phyloP scores from a whole-genome alignment of 1,140 invertebrate species.

The Dendroctonus valens region DNA sequence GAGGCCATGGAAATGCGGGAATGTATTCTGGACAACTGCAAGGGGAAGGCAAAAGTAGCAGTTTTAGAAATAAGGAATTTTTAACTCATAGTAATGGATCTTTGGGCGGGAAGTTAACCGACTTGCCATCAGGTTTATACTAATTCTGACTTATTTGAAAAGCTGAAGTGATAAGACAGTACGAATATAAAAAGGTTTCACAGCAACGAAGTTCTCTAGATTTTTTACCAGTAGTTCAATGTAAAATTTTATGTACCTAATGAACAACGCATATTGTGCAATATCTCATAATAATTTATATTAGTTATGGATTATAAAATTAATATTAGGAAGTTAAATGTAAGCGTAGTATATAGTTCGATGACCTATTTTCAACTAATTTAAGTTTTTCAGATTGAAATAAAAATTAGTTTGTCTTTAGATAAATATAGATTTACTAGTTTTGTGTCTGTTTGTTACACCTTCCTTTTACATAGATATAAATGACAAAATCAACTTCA shows the following conservation, averaged over 20 bases:
- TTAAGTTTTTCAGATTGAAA: no score
- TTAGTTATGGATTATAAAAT: background rate
- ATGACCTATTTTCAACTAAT: no score
- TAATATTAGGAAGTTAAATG: no score
- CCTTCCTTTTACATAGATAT: no score
- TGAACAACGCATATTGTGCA: conserved; percentile 1
- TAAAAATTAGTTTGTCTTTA: no score
- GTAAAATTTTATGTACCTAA: background rate
- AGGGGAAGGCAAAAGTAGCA: conserved; percentile 51
- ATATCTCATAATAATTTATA: conserved; percentile 2
- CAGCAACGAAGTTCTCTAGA: no score
- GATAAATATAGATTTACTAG: no score
- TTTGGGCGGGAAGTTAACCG: conserved; percentile 61
- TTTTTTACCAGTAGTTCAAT: background rate
- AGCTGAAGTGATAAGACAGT: no score
- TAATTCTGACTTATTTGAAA: conserved; percentile 40
- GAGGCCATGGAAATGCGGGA: conserved; percentile 60
- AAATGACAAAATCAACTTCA: no score
- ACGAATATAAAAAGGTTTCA: no score
- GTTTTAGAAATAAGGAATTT: conserved; percentile 50
- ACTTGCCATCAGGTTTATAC: conserved; percentile 71
- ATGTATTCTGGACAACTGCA: conserved; percentile 59
- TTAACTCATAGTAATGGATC: conserved; percentile 44
- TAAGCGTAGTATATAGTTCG: no score
- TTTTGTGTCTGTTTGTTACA: no score